Evolutionary conservation across 2,888 invertebrate species (phyloP), one percentile per base, ranked within the genome.

Genomic region (Stictocephala bisonia): DNA sequence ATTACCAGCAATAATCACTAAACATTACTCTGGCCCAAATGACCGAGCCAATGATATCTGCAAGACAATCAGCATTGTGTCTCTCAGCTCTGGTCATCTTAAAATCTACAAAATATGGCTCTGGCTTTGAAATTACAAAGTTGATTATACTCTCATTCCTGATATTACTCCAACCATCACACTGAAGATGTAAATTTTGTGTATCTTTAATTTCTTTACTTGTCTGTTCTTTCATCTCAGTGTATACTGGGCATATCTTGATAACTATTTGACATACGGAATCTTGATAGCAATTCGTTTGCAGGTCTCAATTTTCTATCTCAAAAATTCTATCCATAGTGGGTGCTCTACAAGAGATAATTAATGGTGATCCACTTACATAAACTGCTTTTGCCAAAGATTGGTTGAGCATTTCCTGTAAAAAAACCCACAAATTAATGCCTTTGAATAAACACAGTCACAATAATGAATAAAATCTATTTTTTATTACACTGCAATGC

Each of bases 1-100:
- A 68, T 77, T 76, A 60, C 75, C 77, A n/a, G 72, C 75, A 66
- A 75, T 76, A 18, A 76, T 75, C 15, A 74, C 72, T 20, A 76
- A 31, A 74, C n/a, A 75, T 35, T 74, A 75, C 18, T 74, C 53
- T 11, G 74, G 70, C 6, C 60, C 75, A 64, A 7, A 77, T 50
- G 13, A 75, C 56, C 9, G 44, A 67, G 22, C 64, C 69, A 20
- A 77, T 76, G 24, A 74, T 66, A n/a, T 74, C 64, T 15, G 71
- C 27, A 31, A 77, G 50, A 40, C 72, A 77, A 20, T 75, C 71
- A 18, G 53, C 68, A 60, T 53, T 74, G 35, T 77, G 76, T n/a
- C 75, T 73, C 18, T 75, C 74, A 18, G 3, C 35, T 50, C 77
- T 70, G 11, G 76, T 74, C 31, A 60, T 50, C 18, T 76, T 51